Base-by-base conservation (phyloP, 2,888 invertebrate species). In the Philaethria dido region DNA sequence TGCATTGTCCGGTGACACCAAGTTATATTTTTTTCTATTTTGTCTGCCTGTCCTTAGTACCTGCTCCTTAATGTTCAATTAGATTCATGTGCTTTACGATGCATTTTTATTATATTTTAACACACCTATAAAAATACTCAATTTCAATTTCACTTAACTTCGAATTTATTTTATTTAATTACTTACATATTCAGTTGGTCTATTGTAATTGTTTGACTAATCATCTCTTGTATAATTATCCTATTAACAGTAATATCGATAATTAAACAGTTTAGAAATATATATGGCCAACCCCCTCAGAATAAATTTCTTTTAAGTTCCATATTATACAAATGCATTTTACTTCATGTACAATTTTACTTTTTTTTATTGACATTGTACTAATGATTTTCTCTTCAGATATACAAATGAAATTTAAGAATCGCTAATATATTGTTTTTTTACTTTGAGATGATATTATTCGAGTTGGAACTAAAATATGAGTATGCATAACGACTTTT, bases 81-180 rank as follows among this genome's bases (percentile, higher is more conserved):
- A 55, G n/a, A 39, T 57, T 42, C 22, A 57, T 57, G 42, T 57
- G 22, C 50, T 62, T 63, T 39, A 64, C 42, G 16, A 55, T 20
- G 54, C 45, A 64, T 64, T 64, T 55, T 55, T 55, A 55, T 16
- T 44, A 64, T 64, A 64, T 45, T 64, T 55, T 20, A 44, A 45
- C 33, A 55, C 33, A 20, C 63, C 63, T 55, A 47, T 55, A 36
- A 44, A 64, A 64, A 64, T 64, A 64, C 63, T 64, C 63, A 64
- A 55, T 39, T 45, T 64, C 22, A 13, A 42, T 61, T 55, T 45
- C 45, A 47, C 22, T 25, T 54, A 55, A 22, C 8, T 54, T 44
- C 39, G 14, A 33, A 54, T 9, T 29, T 52, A 42, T 25, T 55
- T 63, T 22, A 11, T 55, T 36, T 45, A 22, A 13, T n/a, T 42